These are phyloP conservation scores for Leptonema lineaticorne DNA, from an alignment of 1,140 invertebrate genomes.

Conservation along the genomic window DNA sequence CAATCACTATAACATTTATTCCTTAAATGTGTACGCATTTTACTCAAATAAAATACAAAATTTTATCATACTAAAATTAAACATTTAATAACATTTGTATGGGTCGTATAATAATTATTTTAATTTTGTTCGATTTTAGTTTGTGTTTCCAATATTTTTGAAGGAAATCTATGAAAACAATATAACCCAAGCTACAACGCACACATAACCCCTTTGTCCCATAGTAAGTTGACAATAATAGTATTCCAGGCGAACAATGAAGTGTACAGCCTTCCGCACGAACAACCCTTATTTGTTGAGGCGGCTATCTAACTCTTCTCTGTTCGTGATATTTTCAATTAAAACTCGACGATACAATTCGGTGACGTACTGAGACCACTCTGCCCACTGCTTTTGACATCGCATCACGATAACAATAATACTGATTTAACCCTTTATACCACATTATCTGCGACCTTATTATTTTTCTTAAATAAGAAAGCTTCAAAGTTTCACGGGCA, in stretches of 20 bases:
- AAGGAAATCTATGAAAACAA: not conserved
- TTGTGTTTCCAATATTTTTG: not conserved
- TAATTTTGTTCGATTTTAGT: not conserved
- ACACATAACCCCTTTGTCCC: not conserved
- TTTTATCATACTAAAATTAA: too few species aligned
- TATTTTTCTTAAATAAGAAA: too few species aligned
- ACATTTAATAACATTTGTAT: too few species aligned
- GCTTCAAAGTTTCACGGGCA: too few species aligned
- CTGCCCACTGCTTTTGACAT: slow-evolving; percentile 15
- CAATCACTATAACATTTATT: too few species aligned
- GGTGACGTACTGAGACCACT: not conserved
- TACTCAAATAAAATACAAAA: too few species aligned
- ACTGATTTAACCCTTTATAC: slow-evolving; percentile 9
- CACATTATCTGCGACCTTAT: too few species aligned
- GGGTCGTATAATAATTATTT: too few species aligned
- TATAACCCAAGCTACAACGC: too few species aligned
- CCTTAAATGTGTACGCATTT: too few species aligned
- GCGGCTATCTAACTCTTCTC: not conserved
- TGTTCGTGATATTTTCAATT: slow-evolving; percentile 27
- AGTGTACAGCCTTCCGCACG: not conserved
- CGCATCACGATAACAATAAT: slow-evolving; percentile 12
- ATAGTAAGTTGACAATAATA: not conserved
- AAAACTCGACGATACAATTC: slow-evolving; percentile 6
- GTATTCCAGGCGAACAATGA: not conserved
- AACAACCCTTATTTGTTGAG: not conserved